phyloP scores from a whole-genome alignment of 2,888 invertebrate species.

The Meandrusa payeni region DNA sequence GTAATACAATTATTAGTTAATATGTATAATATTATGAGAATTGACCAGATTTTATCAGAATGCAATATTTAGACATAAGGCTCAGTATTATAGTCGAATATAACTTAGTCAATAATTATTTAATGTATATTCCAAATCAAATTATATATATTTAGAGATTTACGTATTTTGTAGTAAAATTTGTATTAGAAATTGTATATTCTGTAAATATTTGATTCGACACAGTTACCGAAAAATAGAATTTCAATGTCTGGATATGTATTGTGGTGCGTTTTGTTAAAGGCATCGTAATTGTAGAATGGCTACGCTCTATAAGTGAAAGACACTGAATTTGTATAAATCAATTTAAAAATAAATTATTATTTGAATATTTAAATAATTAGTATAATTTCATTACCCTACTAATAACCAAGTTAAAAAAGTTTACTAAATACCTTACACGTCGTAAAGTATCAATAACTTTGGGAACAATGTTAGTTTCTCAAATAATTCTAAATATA shows the following conservation, averaged over 20 bases:
- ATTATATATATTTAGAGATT: constrained; percentile 53
- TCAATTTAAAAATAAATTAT: constrained; percentile 69
- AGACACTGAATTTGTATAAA: constrained; percentile 52
- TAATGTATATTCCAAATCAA: constrained; percentile 69
- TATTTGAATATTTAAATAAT: constrained; percentile 65
- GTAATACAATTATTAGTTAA: constrained; percentile 48
- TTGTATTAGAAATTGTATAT: constrained; percentile 49
- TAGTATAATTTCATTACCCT: constrained; percentile 36
- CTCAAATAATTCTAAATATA: too few species aligned
- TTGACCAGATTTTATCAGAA: constrained; percentile 79
- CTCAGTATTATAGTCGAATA: constrained; percentile 76
- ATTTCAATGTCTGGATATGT: constrained; percentile 10
- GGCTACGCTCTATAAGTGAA: constrained; percentile 4
- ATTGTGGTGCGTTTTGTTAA: constrained; percentile 1
- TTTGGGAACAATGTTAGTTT: too few species aligned
- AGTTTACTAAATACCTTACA: too few species aligned
- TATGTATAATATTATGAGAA: constrained; percentile 59
- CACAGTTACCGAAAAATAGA: constrained; percentile 16
- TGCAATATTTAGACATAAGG: constrained; percentile 77
- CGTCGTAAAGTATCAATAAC: too few species aligned
- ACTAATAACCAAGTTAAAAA: constrained; percentile 16
- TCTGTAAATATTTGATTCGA: constrained; percentile 50
- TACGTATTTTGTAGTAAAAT: constrained; percentile 36
- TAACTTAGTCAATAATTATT: constrained; percentile 62
- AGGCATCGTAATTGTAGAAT: constrained; percentile 7